Base-by-base conservation (phyloP, 2,888 invertebrate genomes). In the Eristalinus sepulchralis region DNA sequence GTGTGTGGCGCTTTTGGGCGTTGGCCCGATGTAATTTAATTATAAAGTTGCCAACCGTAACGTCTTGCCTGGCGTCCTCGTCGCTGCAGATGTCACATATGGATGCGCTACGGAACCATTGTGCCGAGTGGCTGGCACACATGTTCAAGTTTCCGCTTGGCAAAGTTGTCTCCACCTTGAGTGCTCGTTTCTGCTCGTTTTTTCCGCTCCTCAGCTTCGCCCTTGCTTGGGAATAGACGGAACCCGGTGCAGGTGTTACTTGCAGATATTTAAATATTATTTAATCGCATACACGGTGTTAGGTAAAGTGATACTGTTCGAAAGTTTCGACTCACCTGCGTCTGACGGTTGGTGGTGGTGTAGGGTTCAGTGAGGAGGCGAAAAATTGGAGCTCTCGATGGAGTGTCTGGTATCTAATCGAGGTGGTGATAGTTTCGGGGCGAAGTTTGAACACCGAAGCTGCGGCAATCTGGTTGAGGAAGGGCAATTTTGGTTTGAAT, bases 11-110 rank as follows among this genome's bases (percentile, higher is more conserved):
- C 27, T 60, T 17, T 59, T 72, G 80, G 84, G 80, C 71, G 84
- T 81, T 85, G 80, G 71, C 67, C 71, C 59, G 39, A 47, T 62
- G 76, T 68, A 80, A 85, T 85, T 85, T 77, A 85, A 85, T 85
- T 85, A 85, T 77, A 77, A 76, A 76, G 66, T 63, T 80, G 34
- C 39, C 66, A 72, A 57, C 64, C n/a, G 20, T 34, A 20, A 67
- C 20, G 47, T 60, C 22, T 66, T 22, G 20, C 39, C 31, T 39
- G 10, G 11, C 57, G 36, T 24, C 13, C 17, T 47, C 20, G 31
- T 47, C 57, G 33, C 39, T 59, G 34, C 33, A 33, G 17, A 57
- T 55, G 57, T 39, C 70, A 53, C 31, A 63, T 39, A 57, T 57
- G 64, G 5, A 53, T 62, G 10, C 33, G 33, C 36, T 72, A 9